Evolutionary conservation across 2,113 vertebrate genomes (phyloP).

Genomic region (Nothobranchius furzeri): DNA sequence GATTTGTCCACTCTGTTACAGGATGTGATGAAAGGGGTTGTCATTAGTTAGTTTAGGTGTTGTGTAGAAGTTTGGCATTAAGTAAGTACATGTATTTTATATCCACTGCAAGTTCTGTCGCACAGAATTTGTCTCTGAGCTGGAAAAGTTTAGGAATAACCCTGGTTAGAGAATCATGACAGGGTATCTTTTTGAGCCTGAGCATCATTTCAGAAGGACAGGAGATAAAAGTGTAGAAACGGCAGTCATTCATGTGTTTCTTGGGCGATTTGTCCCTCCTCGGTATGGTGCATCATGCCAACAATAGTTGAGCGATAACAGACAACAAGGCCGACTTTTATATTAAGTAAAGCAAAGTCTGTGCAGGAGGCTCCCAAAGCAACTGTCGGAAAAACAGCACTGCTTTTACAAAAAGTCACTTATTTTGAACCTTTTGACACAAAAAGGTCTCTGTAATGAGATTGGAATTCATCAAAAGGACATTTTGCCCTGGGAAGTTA

Average conservation of each 20-base stretch:
- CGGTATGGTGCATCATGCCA: constrained; percentile 5
- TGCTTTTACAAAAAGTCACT: neutral
- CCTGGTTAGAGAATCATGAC: constrained; percentile 4
- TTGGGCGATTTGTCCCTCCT: constrained; percentile 4
- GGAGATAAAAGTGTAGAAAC: constrained; percentile 19
- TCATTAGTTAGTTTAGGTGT: constrained; percentile 1
- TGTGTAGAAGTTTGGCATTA: too few species aligned
- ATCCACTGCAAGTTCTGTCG: too few species aligned
- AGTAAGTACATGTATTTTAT: too few species aligned
- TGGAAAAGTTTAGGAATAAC: constrained; percentile 3
- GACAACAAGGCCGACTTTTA: constrained; percentile 2
- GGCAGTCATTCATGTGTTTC: constrained; percentile 3
- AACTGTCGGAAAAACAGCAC: neutral
- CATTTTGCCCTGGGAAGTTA: constrained; percentile 12
- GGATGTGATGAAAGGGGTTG: constrained; percentile 1
- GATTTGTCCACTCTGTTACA: neutral
- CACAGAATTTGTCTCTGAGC: neutral
- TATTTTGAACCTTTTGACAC: neutral
- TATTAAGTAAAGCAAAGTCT: neutral
- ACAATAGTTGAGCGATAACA: constrained; percentile 25
- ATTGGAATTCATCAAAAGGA: constrained; percentile 31
- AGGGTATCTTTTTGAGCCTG: constrained; percentile 7
- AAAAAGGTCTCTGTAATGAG: neutral
- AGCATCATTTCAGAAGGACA: constrained; percentile 11
- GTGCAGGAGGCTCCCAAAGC: neutral